phyloP scores from a whole-genome alignment of 1,140 invertebrate genomes.

The Nasonia giraulti region DNA sequence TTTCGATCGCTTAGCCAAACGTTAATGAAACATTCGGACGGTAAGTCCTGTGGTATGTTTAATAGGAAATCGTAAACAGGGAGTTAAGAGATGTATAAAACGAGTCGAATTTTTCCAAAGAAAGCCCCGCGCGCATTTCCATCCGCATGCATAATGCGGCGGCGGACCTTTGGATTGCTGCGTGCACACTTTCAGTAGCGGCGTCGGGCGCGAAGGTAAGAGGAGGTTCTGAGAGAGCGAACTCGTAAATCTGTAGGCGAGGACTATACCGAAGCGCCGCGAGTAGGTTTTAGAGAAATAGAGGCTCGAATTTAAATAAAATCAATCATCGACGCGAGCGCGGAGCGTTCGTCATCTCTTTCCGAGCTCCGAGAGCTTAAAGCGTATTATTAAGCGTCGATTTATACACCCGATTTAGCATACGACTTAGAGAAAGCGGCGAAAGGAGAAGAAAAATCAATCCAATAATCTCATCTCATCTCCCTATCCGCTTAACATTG shows the following conservation, averaged over 20 bases:
- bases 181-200: background rate
- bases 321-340: too few relatives aligned
- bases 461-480: background rate
- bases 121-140: constrained; percentile 10
- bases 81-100: background rate
- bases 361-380: too few relatives aligned
- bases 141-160: constrained; percentile 24
- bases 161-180: too few relatives aligned
- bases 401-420: background rate
- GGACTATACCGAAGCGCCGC: background rate
- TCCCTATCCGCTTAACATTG: background rate
- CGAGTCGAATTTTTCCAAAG: background rate
- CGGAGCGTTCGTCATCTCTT: too few relatives aligned
- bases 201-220: background rate
- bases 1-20: too few relatives aligned
- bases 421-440: background rate
- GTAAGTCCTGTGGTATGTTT: background rate
- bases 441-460: background rate
- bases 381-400: too few relatives aligned
- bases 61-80: background rate
- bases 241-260: constrained; percentile 25
- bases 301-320: too few relatives aligned
- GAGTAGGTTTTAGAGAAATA: background rate
- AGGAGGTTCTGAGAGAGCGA: background rate
- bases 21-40: background rate